Base-by-base conservation (phyloP, 2,888 invertebrate species). In the Macaria liturata region DNA sequence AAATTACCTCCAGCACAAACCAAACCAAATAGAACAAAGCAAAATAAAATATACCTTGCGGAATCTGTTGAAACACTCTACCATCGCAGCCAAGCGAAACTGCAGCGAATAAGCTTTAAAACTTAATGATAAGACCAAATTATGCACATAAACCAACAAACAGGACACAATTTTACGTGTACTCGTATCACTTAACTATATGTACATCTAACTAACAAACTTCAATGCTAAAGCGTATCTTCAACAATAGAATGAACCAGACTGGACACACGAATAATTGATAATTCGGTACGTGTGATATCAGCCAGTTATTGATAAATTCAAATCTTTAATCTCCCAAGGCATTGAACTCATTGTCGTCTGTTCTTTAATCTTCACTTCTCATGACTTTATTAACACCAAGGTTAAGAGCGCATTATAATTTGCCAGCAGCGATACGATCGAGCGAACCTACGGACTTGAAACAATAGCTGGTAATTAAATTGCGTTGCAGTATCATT, bases 401-500 rank as follows among this genome's bases (percentile, higher is more conserved):
- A 67, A 65, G 63, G 67, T 63, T 59, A 62, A 46, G 51, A 47
- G 39, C 52, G 56, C 52, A 46, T 53, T 60, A 53, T 46, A 56
- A 60, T 46, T 56, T 49, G 53, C 57, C 42, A 57, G 45, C 42
- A n/a, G n/a, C 39, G 61, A 48, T 54, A 63, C 46, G 44, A 59
- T 57, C 54, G 42, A 50, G 48, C 34, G 43, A 46, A 51, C 54
- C 61, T 55, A 56, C 64, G 49, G 54, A 49, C 54, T 46, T 32
- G 45, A 58, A 60, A 65, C 67, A 67, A 65, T 65, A 52, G 47
- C 46, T 50, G 44, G 42, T 54, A 56, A 61, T 65, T 60, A 49
- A 60, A 59, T 62, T 58, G 61, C 58, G 61, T 57, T 65, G 57
- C 54, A 48, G 61, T 61, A 63, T 64, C 57, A 61, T 59, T 51